A percentile compares a stretch with the other conserved stretches of the same genome.
phyloP scores from a whole-genome alignment of 2,888 invertebrate genomes.

The Cotesia congregata region DNA sequence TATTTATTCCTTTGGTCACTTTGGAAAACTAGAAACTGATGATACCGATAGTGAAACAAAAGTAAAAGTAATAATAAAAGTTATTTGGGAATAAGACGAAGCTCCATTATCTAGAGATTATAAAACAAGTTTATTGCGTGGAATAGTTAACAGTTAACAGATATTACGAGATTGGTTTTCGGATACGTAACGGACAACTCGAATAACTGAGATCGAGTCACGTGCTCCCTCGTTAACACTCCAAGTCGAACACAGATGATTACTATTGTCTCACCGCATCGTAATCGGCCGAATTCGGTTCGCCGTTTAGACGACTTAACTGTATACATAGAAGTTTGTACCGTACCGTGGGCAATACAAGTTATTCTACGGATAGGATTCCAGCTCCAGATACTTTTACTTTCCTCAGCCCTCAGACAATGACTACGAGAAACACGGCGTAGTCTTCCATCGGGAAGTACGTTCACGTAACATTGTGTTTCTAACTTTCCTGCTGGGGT shows the following conservation, averaged over 20 bases:
- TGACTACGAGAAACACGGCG: constrained; percentile 35
- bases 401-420: constrained; percentile 37
- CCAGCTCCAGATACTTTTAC: constrained; percentile 52
- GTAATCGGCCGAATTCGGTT: not conserved
- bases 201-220: constrained; percentile 17
- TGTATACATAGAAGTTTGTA: constrained; percentile 42
- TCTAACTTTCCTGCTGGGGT: constrained; percentile 57
- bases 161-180: not conserved
- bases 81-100: not conserved
- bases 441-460: constrained; percentile 59
- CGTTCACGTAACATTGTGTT: constrained; percentile 65
- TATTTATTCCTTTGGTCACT: not conserved
- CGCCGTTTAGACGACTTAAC: not conserved
- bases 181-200: not conserved
- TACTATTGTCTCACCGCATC: constrained; percentile 35
- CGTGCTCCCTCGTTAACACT: constrained; percentile 9
- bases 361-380: constrained; percentile 54
- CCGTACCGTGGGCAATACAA: constrained; percentile 42
- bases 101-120: not conserved
- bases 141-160: not conserved
- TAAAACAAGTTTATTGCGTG: constrained; percentile 1
- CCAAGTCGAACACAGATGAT: constrained; percentile 32
- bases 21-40: not conserved
- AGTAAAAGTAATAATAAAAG: not conserved
- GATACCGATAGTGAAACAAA: not conserved